Evolutionary conservation across 2,888 invertebrate species (phyloP).

Genomic region (Leptinotarsa juncta): DNA sequence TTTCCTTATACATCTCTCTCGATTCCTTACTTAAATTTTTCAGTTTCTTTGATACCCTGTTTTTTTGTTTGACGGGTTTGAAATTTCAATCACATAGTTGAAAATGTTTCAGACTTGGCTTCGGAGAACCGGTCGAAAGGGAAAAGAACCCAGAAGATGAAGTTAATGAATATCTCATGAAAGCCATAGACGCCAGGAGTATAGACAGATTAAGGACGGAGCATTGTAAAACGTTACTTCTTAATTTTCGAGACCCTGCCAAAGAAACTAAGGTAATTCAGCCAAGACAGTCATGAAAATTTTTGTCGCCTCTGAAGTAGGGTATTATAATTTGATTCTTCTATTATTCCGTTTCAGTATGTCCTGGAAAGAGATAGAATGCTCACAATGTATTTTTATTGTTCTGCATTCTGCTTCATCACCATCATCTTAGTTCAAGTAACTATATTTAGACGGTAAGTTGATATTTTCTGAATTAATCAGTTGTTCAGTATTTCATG

Average conservation of each 20-base stretch:
- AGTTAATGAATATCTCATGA: slow-evolving; percentile 95
- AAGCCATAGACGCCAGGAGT: slow-evolving; percentile 94
- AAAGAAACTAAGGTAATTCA: slow-evolving; percentile 82
- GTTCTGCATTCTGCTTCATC: slow-evolving; percentile 80
- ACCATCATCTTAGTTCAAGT: slow-evolving; percentile 78
- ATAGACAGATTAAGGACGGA: slow-evolving; percentile 89
- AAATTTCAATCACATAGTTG: not conserved
- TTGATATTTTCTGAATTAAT: slow-evolving; percentile 42
- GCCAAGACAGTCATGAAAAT: slow-evolving; percentile 30
- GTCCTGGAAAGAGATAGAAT: slow-evolving; percentile 84
- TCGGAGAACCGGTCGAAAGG: slow-evolving; percentile 74
- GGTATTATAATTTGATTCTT: not conserved
- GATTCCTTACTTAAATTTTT: no score
- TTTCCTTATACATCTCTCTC: no score
- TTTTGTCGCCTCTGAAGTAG: not conserved
- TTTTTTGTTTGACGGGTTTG: not conserved
- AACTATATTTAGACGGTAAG: slow-evolving; percentile 59
- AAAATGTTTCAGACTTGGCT: slow-evolving; percentile 73
- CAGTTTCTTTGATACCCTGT: no score
- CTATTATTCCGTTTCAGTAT: slow-evolving; percentile 73
- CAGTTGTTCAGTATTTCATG: not conserved
- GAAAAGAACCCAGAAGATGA: slow-evolving; percentile 90
- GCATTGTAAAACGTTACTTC: slow-evolving; percentile 86
- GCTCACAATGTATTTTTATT: slow-evolving; percentile 87
- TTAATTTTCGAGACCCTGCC: slow-evolving; percentile 84